phyloP scores from a whole-genome alignment of 2,113 vertebrate genomes.

The Megaceryle torquata region DNA sequence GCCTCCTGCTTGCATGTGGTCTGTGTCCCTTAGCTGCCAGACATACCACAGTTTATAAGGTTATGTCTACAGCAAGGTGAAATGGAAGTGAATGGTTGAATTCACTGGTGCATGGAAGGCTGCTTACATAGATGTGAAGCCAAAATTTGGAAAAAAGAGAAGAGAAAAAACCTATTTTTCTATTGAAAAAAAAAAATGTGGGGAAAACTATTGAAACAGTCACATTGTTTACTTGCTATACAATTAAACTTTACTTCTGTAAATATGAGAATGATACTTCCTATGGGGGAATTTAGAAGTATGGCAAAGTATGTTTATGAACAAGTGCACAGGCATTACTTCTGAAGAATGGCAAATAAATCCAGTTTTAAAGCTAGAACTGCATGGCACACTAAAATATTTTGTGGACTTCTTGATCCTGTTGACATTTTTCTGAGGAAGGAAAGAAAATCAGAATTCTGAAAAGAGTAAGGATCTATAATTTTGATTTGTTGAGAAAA shows the following conservation, averaged over 20 bases:
- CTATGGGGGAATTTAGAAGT: not conserved
- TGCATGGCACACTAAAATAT: not conserved
- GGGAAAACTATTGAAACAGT: not conserved
- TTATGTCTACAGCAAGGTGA: not conserved
- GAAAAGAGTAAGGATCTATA: not conserved
- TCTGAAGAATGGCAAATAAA: not conserved
- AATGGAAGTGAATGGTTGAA: not conserved
- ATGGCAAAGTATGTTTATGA: not conserved
- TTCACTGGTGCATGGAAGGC: not conserved
- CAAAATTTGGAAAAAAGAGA: not conserved
- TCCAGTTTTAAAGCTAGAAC: not conserved
- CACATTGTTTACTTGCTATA: not conserved
- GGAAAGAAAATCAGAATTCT: not conserved
- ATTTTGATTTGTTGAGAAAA: not conserved
- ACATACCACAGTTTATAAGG: not conserved
- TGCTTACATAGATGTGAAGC: not conserved
- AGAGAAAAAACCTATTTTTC: not conserved
- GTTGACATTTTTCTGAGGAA: not conserved
- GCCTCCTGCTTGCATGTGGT: not conserved
- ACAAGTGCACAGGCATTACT: not conserved
- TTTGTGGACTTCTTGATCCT: not conserved
- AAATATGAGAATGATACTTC: not conserved
- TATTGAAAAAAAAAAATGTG: not conserved
- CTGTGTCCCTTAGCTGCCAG: constrained; percentile 1
- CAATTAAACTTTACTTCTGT: not conserved